These are phyloP conservation scores for Drosophila ezoana DNA, from an alignment of 2,888 invertebrate species.

Conservation along the genomic window DNA sequence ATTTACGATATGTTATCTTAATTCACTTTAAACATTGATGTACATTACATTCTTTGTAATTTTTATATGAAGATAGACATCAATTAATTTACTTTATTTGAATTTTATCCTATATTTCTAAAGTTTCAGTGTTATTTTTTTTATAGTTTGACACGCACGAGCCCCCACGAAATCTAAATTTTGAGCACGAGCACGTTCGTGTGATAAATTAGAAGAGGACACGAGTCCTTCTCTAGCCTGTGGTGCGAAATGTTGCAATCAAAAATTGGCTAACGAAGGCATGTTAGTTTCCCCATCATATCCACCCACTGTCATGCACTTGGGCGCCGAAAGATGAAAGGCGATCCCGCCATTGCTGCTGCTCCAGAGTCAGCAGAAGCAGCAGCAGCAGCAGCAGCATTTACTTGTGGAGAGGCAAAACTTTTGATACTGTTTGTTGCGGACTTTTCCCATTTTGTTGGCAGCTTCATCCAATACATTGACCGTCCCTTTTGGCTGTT, in stretches of 20 bases:
- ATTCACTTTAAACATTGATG: too few relatives aligned
- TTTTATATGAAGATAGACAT: not conserved
- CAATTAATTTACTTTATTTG: not conserved
- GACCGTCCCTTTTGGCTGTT: conserved; percentile 50
- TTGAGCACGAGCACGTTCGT: not conserved
- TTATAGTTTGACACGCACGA: too few relatives aligned
- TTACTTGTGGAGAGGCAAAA: conserved; percentile 41
- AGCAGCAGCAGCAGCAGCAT: conserved; percentile 1
- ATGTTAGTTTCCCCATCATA: not conserved
- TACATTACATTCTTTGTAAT: not conserved
- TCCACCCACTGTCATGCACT: conserved; percentile 11
- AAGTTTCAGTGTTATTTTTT: too few relatives aligned
- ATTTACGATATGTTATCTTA: too few relatives aligned
- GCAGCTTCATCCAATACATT: conserved; percentile 44
- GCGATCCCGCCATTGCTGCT: conserved; percentile 15
- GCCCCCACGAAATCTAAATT: too few relatives aligned
- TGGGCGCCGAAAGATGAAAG: conserved; percentile 63
- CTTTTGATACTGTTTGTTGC: conserved; percentile 69
- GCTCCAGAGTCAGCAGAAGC: conserved; percentile 4
- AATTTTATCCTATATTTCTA: too few relatives aligned
- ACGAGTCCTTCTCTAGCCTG: conserved; percentile 28
- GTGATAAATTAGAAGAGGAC: not conserved
- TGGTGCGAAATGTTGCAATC: conserved; percentile 80
- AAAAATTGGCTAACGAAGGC: conserved; percentile 59
- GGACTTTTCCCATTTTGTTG: conserved; percentile 54